phyloP scores from a whole-genome alignment of 2,113 vertebrate genomes.

The Ploceus nigricollis region DNA sequence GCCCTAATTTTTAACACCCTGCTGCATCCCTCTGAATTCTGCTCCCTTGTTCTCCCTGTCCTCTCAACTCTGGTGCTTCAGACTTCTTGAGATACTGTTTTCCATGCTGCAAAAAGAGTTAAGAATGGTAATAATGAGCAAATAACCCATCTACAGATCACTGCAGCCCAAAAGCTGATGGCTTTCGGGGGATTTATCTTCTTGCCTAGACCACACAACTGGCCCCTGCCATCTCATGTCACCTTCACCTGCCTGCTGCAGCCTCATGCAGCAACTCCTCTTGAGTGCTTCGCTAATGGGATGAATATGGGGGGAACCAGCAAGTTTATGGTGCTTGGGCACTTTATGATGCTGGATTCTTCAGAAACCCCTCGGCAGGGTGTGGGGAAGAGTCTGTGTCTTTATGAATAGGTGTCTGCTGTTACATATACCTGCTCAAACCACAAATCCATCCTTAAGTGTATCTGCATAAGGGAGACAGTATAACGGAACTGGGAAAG shows the following conservation, averaged over 20 bases:
- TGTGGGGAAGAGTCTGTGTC: background rate
- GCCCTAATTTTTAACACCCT: background rate
- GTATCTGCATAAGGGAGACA: background rate
- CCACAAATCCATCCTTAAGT: background rate
- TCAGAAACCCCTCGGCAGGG: background rate
- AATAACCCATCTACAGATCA: background rate
- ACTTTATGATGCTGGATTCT: background rate
- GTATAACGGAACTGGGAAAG: background rate
- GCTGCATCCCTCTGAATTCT: background rate
- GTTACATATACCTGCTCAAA: background rate
- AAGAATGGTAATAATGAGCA: background rate
- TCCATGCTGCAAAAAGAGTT: background rate
- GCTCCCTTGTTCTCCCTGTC: fast-evolving
- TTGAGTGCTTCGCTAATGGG: background rate
- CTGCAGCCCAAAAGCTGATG: background rate
- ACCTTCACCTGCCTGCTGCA: background rate
- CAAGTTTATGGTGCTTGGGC: background rate
- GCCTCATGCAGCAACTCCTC: background rate
- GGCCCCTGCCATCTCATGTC: background rate
- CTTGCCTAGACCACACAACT: background rate
- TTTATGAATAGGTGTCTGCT: background rate
- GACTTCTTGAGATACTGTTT: background rate
- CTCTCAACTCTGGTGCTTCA: background rate
- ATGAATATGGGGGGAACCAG: background rate
- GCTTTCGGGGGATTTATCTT: fast-evolving